Evolutionary conservation across 2,113 vertebrate genomes (phyloP).

Genomic region (Sterrhoptilus dennistouni): DNA sequence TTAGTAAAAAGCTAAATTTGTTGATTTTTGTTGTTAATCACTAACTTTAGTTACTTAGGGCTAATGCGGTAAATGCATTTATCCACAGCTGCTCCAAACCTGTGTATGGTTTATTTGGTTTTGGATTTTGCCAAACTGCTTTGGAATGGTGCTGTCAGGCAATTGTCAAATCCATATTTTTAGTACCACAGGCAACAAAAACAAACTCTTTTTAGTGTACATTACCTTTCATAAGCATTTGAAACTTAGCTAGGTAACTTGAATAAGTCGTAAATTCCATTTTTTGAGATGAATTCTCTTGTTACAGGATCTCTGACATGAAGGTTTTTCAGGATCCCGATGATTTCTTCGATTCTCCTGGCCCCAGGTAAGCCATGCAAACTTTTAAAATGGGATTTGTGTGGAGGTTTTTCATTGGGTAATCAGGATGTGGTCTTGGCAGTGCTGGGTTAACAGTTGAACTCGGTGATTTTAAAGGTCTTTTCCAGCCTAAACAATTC

Average conservation of each 20-base stretch:
- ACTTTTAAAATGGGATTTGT: not conserved
- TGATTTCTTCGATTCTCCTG: not conserved
- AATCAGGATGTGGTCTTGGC: not conserved
- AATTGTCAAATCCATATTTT: not conserved
- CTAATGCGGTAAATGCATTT: not conserved
- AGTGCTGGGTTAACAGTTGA: not conserved
- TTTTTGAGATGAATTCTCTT: constrained; percentile 1
- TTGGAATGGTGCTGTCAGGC: not conserved
- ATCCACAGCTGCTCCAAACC: not conserved
- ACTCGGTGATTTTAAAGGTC: not conserved
- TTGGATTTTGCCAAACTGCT: not conserved
- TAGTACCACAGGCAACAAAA: not conserved
- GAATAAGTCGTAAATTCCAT: not conserved
- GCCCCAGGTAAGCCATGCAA: not conserved
- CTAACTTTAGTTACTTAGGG: not conserved
- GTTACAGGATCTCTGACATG: not conserved
- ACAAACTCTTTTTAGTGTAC: not conserved
- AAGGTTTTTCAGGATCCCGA: not conserved
- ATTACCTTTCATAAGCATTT: not conserved
- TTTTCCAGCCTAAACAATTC: not conserved
- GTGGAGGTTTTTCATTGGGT: not conserved
- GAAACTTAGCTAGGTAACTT: not conserved
- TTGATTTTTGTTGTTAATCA: not conserved
- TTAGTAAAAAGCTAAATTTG: not conserved
- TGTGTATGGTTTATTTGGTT: not conserved